phyloP scores from a whole-genome alignment of 2,888 invertebrate species.

The Andrena chrysosceles region DNA sequence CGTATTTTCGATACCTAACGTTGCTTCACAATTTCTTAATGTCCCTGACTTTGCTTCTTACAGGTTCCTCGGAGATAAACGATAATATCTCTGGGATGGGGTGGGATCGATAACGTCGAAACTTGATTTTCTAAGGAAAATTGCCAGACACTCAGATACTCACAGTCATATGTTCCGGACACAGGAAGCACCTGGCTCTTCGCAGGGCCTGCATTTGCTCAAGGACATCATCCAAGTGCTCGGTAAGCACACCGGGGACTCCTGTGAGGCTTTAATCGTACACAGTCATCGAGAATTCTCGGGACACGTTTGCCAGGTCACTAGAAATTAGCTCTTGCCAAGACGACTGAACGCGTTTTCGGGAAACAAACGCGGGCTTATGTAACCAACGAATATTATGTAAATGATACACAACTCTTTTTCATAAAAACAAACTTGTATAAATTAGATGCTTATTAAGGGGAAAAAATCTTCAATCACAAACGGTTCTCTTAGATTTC shows the following conservation, averaged over 20 bases:
- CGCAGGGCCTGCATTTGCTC: conserved; percentile 71
- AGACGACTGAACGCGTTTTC: conserved; percentile 37
- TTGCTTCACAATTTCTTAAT: not conserved
- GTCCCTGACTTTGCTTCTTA: not conserved
- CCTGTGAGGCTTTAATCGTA: conserved; percentile 49
- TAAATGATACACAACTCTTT: not conserved
- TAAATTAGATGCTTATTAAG: not conserved
- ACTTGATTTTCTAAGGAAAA: conserved; percentile 65
- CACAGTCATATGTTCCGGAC: conserved; percentile 43
- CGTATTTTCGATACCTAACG: not conserved
- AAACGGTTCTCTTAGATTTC: not conserved
- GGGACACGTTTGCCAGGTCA: conserved; percentile 36
- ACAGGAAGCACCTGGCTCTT: conserved; percentile 65
- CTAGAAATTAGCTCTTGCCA: conserved; percentile 37
- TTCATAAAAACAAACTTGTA: not conserved
- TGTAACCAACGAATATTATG: not conserved
- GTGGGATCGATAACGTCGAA: conserved; percentile 8
- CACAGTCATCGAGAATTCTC: conserved; percentile 51
- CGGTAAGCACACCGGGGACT: conserved; percentile 68
- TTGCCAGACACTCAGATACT: conserved; percentile 28
- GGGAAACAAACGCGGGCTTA: conserved; percentile 21
- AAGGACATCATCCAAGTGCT: conserved; percentile 75
- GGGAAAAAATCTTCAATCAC: not conserved
- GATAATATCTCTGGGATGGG: not conserved
- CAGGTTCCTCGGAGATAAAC: not conserved